Base-by-base conservation (phyloP, 2,888 invertebrate genomes). In the Ligdia adustata region DNA sequence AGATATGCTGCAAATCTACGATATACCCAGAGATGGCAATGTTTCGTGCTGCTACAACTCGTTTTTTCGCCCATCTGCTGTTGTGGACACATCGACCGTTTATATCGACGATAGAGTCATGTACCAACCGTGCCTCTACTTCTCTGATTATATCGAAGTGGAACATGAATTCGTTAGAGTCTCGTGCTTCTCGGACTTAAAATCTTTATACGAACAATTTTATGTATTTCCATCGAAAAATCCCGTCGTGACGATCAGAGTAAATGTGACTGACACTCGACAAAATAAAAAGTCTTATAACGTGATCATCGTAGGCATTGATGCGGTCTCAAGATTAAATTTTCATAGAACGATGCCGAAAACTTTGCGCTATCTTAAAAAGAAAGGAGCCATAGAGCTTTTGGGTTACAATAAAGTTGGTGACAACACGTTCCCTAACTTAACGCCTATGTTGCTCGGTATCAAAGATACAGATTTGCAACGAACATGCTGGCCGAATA, bases 401-500 rank as follows among this genome's bases (percentile, higher is more conserved):
- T 79, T 94, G 57, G 98, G 98, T 3, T 98, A 97, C 79, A 97
- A 96, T 73, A 98, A 98, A 91, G 95, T 98, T 4, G 98, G 94
- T 2, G 98, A 98, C 78, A 98, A 98, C 77, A 98, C 98, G 0
- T 98, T 96, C 74, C 97, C 97, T 0, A 98, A 98, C 78, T 76
- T 98, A 47, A 92, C 95, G 4, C 95, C 98, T 0, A 91, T 96
- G 52, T 82, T 98, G 6, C 93, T 94, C 1, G 98, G 98, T 0
- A 73, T 94, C 28, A 92, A 91, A 27, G 93, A 93, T 15, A 84
- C 87, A 0, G 95, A 96, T 65, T 75, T 96, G 31, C 87, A 86
- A 35, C 82, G 84, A 43, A 90, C 80, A 0, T 97, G 96, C 68
- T 93, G 94, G 91, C 91, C 91, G 0, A 84, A 89, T 7, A 69